Percentiles rank a stretch among this genome's conserved stretches.
phyloP scores from a whole-genome alignment of 2,888 invertebrate genomes.

The Caenorhabditis parvicauda region DNA sequence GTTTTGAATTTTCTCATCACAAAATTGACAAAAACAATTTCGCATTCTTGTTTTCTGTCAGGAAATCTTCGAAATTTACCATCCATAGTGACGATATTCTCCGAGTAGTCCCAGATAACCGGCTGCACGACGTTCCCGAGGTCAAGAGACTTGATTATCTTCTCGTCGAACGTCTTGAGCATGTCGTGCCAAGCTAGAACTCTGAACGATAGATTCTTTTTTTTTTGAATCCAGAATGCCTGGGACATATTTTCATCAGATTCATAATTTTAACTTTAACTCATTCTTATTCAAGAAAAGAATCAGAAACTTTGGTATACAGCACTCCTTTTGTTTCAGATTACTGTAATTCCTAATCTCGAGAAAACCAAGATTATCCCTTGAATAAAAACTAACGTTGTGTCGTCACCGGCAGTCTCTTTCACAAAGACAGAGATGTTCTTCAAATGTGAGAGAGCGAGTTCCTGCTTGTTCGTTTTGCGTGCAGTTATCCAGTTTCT shows the following conservation, averaged over 20 bases:
- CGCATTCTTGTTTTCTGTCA: background rate
- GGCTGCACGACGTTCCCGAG: slow-evolving; percentile 47
- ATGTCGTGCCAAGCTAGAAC: slow-evolving; percentile 83
- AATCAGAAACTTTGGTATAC: too few species aligned
- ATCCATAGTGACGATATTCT: slow-evolving; percentile 47
- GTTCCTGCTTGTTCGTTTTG: too few species aligned
- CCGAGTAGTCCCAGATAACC: slow-evolving; percentile 57
- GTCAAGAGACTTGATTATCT: slow-evolving; percentile 28
- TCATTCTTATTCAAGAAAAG: background rate
- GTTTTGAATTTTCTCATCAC: background rate
- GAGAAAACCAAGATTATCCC: background rate
- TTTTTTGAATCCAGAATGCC: too few species aligned
- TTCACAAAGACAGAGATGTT: slow-evolving; percentile 38
- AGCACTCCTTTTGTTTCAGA: too few species aligned
- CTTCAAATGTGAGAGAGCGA: slow-evolving; percentile 50
- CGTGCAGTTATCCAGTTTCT: slow-evolving; percentile 48
- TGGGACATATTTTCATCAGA: too few species aligned
- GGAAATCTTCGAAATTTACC: slow-evolving; percentile 12
- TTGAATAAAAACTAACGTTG: slow-evolving; percentile 14
- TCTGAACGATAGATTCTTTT: too few species aligned
- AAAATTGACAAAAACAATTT: too few species aligned
- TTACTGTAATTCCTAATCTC: too few species aligned
- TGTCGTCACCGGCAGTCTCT: slow-evolving; percentile 11
- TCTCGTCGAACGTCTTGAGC: slow-evolving; percentile 67
- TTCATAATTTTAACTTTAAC: slow-evolving; percentile 4